Conservation (phyloP, 2,888 invertebrate genomes). For the Tholera decimalis region DNA sequence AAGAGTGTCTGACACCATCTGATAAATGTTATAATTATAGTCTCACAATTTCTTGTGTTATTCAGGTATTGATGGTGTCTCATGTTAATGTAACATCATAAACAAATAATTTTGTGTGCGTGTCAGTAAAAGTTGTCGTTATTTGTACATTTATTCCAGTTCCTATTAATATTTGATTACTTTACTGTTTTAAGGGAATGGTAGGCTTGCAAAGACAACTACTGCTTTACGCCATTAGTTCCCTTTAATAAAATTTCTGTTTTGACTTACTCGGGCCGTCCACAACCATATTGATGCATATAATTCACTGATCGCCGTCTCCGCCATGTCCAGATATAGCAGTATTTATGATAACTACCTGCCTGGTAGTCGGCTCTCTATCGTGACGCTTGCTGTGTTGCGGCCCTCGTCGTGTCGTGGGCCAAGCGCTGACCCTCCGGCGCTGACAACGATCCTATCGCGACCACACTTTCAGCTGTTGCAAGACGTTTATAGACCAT, state of each 20-base stretch:
- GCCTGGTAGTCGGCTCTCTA: conserved; percentile 49
- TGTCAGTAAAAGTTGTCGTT: neutral
- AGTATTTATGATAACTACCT: conserved; percentile 58
- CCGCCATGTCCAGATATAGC: conserved; percentile 50
- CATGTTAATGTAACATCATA: conserved; percentile 1
- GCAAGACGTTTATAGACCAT: conserved; percentile 80
- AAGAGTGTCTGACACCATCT: neutral
- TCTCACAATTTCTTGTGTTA: neutral
- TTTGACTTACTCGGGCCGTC: conserved; percentile 20
- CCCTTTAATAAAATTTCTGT: conserved; percentile 9
- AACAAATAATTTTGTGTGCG: neutral
- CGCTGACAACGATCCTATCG: conserved; percentile 77
- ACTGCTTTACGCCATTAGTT: conserved; percentile 5
- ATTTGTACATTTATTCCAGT: neutral
- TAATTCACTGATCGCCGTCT: conserved; percentile 57
- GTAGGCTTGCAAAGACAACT: conserved; percentile 2
- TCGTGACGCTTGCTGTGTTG: conserved; percentile 56
- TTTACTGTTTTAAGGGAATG: neutral
- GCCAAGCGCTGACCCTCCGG: conserved; percentile 69
- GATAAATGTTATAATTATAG: conserved; percentile 1
- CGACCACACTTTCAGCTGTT: conserved; percentile 75
- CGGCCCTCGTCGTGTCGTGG: conserved; percentile 70
- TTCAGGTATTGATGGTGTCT: neutral
- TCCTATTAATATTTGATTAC: neutral
- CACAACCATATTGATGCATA: conserved; percentile 66